These are phyloP conservation scores for Gila orcuttii DNA, from an alignment of 2,113 vertebrate genomes.

Conservation along the genomic window DNA sequence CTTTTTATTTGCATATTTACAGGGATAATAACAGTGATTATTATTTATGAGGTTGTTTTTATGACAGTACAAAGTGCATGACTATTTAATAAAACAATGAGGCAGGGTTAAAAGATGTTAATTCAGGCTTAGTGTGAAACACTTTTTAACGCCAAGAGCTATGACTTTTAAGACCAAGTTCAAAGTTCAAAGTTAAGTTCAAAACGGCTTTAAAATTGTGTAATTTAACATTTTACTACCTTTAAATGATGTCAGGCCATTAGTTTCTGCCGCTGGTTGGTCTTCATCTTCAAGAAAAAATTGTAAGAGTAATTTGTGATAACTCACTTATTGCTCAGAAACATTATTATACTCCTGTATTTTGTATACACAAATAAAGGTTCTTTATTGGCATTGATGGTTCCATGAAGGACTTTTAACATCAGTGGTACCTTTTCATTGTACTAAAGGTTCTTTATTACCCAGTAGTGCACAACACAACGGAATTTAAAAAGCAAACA, in stretches of 20 bases:
- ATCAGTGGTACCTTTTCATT: no score
- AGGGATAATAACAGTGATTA: not conserved
- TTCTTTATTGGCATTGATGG: no score
- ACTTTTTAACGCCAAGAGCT: not conserved
- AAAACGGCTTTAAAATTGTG: not conserved
- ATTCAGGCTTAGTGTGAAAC: not conserved
- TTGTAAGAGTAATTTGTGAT: not conserved
- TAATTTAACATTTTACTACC: not conserved
- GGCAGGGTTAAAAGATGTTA: not conserved
- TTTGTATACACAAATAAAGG: not conserved
- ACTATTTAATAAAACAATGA: not conserved
- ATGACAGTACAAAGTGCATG: not conserved
- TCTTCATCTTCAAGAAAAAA: not conserved
- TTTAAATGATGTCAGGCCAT: conserved; percentile 28
- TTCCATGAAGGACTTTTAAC: no score
- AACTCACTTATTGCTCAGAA: not conserved
- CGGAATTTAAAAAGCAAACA: no score
- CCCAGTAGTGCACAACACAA: no score
- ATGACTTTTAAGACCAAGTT: not conserved
- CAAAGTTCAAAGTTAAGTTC: no score
- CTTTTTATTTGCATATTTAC: not conserved
- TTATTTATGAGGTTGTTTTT: not conserved
- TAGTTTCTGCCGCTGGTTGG: not conserved
- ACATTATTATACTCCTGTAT: not conserved
- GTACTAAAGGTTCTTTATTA: no score